Conservation (phyloP, 1,140 invertebrate species). For the Euwallacea fornicatus region DNA sequence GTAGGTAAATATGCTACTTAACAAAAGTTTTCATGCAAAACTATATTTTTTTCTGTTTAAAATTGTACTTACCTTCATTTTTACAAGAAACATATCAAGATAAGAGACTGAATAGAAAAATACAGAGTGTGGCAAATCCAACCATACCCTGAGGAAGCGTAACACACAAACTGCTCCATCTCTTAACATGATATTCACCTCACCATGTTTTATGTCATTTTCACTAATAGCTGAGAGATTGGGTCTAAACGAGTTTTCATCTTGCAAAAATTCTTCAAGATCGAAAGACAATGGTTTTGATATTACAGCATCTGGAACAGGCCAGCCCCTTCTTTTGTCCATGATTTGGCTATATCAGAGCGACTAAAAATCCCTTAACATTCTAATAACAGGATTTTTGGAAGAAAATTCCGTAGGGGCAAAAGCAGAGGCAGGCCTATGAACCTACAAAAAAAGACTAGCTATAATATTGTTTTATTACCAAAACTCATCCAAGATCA, state of each 20-base stretch:
- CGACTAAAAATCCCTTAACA: slow-evolving; percentile 32
- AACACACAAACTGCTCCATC: slow-evolving; percentile 40
- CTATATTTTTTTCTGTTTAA: not conserved
- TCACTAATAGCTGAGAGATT: slow-evolving; percentile 38
- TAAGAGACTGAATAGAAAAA: slow-evolving; percentile 42
- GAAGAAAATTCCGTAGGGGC: slow-evolving; percentile 40
- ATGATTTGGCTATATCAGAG: slow-evolving; percentile 33
- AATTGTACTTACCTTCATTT: slow-evolving; percentile 40
- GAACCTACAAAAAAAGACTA: slow-evolving; percentile 38
- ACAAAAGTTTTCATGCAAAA: too few relatives aligned
- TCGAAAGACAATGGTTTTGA: slow-evolving; percentile 42
- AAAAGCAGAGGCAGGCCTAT: slow-evolving; percentile 47
- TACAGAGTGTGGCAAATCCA: slow-evolving; percentile 40
- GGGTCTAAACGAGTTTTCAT: slow-evolving; percentile 39
- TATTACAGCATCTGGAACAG: slow-evolving; percentile 43
- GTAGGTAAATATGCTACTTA: too few relatives aligned
- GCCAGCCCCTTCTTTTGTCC: slow-evolving; percentile 46
- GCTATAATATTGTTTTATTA: not conserved
- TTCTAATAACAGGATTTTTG: slow-evolving; percentile 39
- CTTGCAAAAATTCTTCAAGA: slow-evolving; percentile 41
- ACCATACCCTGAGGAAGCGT: slow-evolving; percentile 42
- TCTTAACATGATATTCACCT: slow-evolving; percentile 39
- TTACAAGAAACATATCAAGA: slow-evolving; percentile 41
- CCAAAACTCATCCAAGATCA: not conserved
- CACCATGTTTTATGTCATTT: slow-evolving; percentile 39